These are phyloP conservation scores for Orchesella cincta DNA, from an alignment of 1,140 invertebrate genomes.

Conservation along the genomic window DNA sequence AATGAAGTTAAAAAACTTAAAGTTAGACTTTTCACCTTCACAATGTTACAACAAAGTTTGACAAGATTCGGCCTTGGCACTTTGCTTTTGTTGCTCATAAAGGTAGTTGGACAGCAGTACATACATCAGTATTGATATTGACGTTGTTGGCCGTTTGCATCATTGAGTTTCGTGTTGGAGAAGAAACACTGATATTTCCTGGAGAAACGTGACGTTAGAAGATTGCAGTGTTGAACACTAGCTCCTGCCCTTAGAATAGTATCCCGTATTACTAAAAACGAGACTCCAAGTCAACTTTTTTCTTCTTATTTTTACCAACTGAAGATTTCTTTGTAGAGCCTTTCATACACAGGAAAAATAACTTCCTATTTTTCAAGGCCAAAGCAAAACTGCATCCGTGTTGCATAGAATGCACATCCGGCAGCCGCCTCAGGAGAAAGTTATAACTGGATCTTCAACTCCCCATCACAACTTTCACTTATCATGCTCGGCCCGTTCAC, in stretches of 20 bases:
- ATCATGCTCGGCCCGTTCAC: slow-evolving; percentile 20
- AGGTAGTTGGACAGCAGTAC: too few species aligned
- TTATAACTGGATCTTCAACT: slow-evolving; percentile 16
- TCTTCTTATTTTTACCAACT: neutral
- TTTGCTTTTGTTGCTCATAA: neutral
- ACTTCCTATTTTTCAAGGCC: neutral
- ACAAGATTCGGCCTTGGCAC: neutral
- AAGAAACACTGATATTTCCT: slow-evolving; percentile 19
- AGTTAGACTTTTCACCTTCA: neutral
- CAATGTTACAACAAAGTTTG: neutral
- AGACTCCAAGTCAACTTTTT: slow-evolving; percentile 7
- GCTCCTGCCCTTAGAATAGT: neutral
- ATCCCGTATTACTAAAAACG: slow-evolving; percentile 1
- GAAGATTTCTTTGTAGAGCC: neutral
- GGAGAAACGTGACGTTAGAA: neutral
- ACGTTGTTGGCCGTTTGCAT: too few species aligned
- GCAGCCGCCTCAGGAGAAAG: slow-evolving; percentile 17
- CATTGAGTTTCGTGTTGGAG: too few species aligned
- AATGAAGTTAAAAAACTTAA: neutral
- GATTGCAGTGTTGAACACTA: neutral
- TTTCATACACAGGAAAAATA: neutral
- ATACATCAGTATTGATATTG: too few species aligned
- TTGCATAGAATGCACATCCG: neutral
- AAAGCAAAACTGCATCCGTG: slow-evolving; percentile 2
- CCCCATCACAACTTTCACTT: slow-evolving; percentile 2